Conservation (phyloP, 2,888 invertebrate species). For the Synergus japonicus region DNA sequence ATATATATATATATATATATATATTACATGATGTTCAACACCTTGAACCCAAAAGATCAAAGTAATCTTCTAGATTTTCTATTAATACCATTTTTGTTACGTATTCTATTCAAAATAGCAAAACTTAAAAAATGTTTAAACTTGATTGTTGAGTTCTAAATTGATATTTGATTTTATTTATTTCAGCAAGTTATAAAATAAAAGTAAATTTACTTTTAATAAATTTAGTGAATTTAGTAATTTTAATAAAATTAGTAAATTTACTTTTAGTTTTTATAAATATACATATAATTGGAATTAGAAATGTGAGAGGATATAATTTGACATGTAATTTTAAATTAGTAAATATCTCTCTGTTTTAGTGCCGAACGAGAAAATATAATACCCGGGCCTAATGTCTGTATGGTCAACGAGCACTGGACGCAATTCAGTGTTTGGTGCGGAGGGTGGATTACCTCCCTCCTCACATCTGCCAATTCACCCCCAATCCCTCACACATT, state of each 20-base stretch:
- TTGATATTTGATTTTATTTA: no score
- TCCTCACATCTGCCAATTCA: constrained; percentile 68
- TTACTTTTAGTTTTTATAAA: no score
- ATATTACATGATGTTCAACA: not conserved
- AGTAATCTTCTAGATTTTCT: not conserved
- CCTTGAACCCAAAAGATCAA: not conserved
- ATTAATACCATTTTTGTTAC: not conserved
- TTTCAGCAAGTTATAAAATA: no score
- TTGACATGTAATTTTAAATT: not conserved
- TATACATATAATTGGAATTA: no score
- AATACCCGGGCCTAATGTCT: constrained; percentile 74
- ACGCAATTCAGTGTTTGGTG: constrained; percentile 74
- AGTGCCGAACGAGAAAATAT: constrained; percentile 63
- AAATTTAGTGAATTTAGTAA: no score
- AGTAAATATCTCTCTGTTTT: constrained; percentile 48
- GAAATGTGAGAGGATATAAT: no score
- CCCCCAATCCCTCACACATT: constrained; percentile 68
- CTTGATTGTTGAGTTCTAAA: no score
- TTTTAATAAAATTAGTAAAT: no score
- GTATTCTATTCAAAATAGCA: no score
- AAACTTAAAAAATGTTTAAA: no score
- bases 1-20: no score
- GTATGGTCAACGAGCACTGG: constrained; percentile 77
- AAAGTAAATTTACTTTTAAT: no score
- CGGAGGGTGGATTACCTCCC: constrained; percentile 70